Base-by-base conservation (phyloP, 2,113 vertebrate species). In the Passer domesticus region DNA sequence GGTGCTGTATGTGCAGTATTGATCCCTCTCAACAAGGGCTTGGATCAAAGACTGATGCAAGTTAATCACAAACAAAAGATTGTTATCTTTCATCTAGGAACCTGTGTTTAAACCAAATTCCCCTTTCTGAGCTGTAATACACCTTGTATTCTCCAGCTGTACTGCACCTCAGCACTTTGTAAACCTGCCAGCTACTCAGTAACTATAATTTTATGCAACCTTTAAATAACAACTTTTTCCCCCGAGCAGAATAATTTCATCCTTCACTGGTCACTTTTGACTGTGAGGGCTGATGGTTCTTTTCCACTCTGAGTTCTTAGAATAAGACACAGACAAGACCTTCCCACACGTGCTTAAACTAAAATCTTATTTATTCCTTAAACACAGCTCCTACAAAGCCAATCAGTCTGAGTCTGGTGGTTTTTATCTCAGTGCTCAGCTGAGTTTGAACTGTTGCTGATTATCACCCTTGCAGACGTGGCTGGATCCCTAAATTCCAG, bases 11-110 rank as follows among this genome's bases (percentile, higher is more conserved):
- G 77, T 77, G 92, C 69, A 83, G 30, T 91, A 96, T 77, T 15
- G 90, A 97, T 95, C 94, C 95, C 76, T 83, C 84, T 78, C 91
- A 96, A 93, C 69, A 91, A 94, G 72, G 59, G 1, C 87, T 59
- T 13, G 77, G 87, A 82, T 94, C 95, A 97, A 96, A 97, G 52
- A 47, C 67, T 69, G 81, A 83, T 55, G 60, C 67, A 35, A 89
- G 81, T 89, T 94, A 90, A 95, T 92, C 90, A 95, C 35, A 94
- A 83, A n/a, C 90, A 92, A 87, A 89, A 91, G 47, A 89, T 60
- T 58, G 58, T 59, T 94, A 90, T 89, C 92, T 94, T 62, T 87
- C 79, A 83, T 86, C 90, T 19, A 55, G 84, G 81, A 91, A 83
- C 58, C 93, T 14, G 47, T 67, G 49, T 82, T 95, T 83, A 86